Conservation (phyloP, 2,113 vertebrate genomes). For the Variabilichromis moorii region DNA sequence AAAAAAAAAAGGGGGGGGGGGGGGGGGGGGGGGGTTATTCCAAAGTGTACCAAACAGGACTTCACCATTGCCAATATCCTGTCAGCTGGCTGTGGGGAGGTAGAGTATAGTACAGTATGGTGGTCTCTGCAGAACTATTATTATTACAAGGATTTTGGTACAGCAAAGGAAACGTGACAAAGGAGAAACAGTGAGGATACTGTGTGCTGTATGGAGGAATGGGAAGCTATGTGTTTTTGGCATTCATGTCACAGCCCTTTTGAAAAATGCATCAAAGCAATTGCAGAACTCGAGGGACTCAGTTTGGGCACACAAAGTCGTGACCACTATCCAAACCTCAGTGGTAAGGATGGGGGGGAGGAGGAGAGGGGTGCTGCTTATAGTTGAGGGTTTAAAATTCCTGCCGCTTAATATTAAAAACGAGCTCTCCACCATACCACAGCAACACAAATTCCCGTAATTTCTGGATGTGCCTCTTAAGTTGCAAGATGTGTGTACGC, state of each 20-base stretch:
- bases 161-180: conserved; percentile 36
- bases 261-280: conserved; percentile 73
- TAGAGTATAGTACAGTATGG: conserved; percentile 16
- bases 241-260: conserved; percentile 62
- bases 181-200: conserved; percentile 22
- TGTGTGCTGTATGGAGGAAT: conserved; percentile 47
- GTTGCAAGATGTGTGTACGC: background rate
- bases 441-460: background rate
- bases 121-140: conserved; percentile 24
- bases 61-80: conserved; percentile 12
- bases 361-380: background rate
- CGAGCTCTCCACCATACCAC: background rate
- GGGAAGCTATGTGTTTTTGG: conserved; percentile 45
- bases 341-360: conserved; percentile 2
- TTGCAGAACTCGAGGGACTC: conserved; percentile 39
- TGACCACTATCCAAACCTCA: conserved; percentile 57
- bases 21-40: fast-evolving
- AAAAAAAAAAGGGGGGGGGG: fast-evolving
- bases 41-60: conserved; percentile 14
- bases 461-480: background rate
- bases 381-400: conserved; percentile 26
- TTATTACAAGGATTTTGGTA: conserved; percentile 2
- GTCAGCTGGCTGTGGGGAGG: conserved; percentile 15
- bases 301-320: conserved; percentile 54
- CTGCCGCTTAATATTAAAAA: conserved; percentile 30